Conservation (phyloP, 2,888 invertebrate genomes). For the Platycheirus rosarum region DNA sequence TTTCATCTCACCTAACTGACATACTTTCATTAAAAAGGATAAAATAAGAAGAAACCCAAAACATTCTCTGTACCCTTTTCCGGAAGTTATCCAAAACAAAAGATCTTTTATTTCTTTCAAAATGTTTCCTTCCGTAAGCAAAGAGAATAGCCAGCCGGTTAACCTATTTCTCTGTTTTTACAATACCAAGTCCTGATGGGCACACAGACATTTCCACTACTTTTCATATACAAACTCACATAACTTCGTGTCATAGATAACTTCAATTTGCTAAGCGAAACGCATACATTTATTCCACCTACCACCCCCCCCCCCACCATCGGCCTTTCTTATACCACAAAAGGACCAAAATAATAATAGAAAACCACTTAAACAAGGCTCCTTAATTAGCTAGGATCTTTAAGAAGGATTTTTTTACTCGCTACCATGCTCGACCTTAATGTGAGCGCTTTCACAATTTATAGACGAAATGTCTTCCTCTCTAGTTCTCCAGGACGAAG, state of each 20-base stretch:
- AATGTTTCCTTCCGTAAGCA: conserved; percentile 24
- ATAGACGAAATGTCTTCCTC: conserved; percentile 63
- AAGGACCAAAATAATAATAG: conserved; percentile 26
- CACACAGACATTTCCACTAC: not conserved
- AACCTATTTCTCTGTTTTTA: too few species aligned
- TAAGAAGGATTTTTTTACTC: not conserved
- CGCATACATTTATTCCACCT: conserved; percentile 25
- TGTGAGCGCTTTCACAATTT: conserved; percentile 56
- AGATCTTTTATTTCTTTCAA: conserved; percentile 1
- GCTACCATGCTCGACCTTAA: conserved; percentile 38
- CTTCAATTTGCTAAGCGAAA: conserved; percentile 35
- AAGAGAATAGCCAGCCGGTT: not conserved
- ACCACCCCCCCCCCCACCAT: too few species aligned
- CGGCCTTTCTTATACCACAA: conserved; percentile 13
- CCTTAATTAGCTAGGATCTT: conserved; percentile 61
- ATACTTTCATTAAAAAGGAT: too few species aligned
- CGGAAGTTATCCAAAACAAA: too few species aligned
- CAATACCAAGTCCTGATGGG: too few species aligned
- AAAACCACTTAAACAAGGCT: conserved; percentile 57
- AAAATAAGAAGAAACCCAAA: too few species aligned
- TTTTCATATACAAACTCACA: not conserved
- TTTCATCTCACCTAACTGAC: too few species aligned
- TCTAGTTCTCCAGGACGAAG: not conserved
- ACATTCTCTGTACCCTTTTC: too few species aligned
- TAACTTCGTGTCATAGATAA: conserved; percentile 5